Evolutionary conservation across 2,797 vertebrate species (phyloP).

Genomic region (Sebastes reedi): DNA sequence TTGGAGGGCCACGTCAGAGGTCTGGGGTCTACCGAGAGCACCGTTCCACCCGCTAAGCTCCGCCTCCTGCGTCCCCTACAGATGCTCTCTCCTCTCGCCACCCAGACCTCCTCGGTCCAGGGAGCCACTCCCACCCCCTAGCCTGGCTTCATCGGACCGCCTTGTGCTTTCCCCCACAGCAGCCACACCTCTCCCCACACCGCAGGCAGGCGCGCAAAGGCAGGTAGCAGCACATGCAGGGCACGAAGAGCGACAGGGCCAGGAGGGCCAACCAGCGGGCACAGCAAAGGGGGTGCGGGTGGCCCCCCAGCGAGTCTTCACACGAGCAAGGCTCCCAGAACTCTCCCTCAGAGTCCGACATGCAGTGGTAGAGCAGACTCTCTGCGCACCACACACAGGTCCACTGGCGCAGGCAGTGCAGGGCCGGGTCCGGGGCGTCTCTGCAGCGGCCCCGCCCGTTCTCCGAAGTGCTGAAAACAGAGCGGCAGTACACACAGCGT

Average conservation of each 20-base stretch:
- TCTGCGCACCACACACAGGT: slow-evolving; percentile 96
- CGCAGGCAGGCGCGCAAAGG: slow-evolving; percentile 91
- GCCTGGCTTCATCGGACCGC: slow-evolving; percentile 89
- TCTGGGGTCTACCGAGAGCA: slow-evolving; percentile 57
- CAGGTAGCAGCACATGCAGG: slow-evolving; percentile 96
- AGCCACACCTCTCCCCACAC: slow-evolving; percentile 90
- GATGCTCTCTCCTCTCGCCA: slow-evolving; percentile 55
- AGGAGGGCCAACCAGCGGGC: slow-evolving; percentile 93
- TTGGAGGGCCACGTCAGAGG: slow-evolving; percentile 52
- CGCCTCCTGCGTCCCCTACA: slow-evolving; percentile 51
- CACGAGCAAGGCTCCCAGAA: slow-evolving; percentile 96
- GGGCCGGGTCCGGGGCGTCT: slow-evolving; percentile 91
- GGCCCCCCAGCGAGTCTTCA: slow-evolving; percentile 84
- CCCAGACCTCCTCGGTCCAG: slow-evolving; percentile 42
- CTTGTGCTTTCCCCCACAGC: slow-evolving; percentile 93
- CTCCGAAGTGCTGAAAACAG: slow-evolving; percentile 89
- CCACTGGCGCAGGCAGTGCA: slow-evolving; percentile 90
- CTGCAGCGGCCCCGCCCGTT: slow-evolving; percentile 92
- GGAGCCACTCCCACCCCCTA: slow-evolving; percentile 37
- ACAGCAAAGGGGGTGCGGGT: slow-evolving; percentile 89
- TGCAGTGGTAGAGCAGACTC: slow-evolving; percentile 95
- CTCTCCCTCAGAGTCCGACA: slow-evolving; percentile 95
- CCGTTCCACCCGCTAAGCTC: slow-evolving; percentile 45
- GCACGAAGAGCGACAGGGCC: slow-evolving; percentile 90
- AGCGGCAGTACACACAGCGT: slow-evolving; percentile 93